Percentiles rank a stretch among this genome's conserved stretches.
Evolutionary conservation across 2,888 invertebrate species (phyloP).

Genomic region (Scaptomyza parva): DNA sequence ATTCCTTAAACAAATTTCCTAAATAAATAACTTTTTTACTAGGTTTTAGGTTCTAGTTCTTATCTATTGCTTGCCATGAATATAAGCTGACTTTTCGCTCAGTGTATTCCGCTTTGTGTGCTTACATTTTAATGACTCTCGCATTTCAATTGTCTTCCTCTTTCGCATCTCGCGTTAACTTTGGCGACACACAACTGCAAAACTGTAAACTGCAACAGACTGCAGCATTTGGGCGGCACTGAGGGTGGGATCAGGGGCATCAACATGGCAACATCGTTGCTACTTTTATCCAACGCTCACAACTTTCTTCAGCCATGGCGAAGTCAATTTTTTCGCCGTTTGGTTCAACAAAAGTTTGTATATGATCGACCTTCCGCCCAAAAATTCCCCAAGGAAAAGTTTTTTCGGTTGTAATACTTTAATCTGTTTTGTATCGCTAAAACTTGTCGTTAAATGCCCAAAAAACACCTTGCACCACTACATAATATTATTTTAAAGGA

Average conservation of each 20-base stretch:
- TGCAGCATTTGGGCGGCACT: conserved; percentile 50
- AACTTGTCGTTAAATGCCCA: conserved; percentile 35
- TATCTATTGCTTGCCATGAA: no score
- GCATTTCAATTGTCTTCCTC: conserved; percentile 69
- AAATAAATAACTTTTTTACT: not conserved
- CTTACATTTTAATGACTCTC: conserved; percentile 79
- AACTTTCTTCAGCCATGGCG: conserved; percentile 62
- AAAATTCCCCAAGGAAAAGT: conserved; percentile 7
- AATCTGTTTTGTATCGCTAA: conserved; percentile 66
- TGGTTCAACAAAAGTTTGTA: conserved; percentile 77
- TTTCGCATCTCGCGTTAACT: conserved; percentile 29
- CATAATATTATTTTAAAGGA: not conserved
- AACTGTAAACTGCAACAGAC: conserved; percentile 30
- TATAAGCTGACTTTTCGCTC: conserved; percentile 6
- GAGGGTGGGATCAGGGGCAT: conserved; percentile 43
- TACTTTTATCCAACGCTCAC: conserved; percentile 45
- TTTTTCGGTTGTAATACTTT: conserved; percentile 45
- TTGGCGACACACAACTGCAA: conserved; percentile 50
- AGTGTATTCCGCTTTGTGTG: conserved; percentile 27
- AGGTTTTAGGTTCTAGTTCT: not conserved
- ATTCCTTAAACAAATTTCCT: not conserved
- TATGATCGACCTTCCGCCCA: conserved; percentile 8
- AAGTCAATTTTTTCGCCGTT: conserved; percentile 74
- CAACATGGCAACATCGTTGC: conserved; percentile 57
- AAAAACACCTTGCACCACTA: conserved; percentile 5